These are phyloP conservation scores for Sciurus carolinensis DNA, from an alignment of 2,797 vertebrate genomes.

Conservation along the genomic window DNA sequence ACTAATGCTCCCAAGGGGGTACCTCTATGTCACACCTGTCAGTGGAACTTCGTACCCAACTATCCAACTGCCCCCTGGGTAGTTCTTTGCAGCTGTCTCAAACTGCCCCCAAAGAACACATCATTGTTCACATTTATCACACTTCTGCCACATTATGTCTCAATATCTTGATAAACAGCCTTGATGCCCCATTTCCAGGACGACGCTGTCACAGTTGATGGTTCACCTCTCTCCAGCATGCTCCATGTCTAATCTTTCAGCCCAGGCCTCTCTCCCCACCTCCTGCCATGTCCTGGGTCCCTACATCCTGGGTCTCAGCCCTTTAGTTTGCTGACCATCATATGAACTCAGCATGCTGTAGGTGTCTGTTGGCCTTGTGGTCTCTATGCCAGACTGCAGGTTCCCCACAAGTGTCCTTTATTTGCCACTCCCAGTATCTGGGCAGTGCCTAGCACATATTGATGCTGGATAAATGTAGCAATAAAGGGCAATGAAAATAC, in stretches of 20 bases:
- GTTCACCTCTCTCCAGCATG: accelerated
- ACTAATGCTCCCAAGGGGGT: neutral
- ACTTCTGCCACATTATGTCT: neutral
- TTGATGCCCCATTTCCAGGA: neutral
- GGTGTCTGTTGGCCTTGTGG: neutral
- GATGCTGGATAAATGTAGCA: neutral
- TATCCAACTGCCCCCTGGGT: too few species aligned
- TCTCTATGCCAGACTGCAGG: neutral
- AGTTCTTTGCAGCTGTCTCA: neutral
- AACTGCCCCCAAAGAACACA: neutral
- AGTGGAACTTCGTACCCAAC: neutral
- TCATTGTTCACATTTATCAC: neutral
- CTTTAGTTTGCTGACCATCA: accelerated
- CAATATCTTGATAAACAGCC: neutral
- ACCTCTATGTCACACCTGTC: neutral
- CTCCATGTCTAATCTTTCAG: neutral
- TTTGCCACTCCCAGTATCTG: neutral
- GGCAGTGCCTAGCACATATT: neutral
- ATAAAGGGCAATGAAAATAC: neutral
- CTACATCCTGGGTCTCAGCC: neutral
- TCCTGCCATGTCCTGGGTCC: neutral
- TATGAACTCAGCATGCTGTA: neutral
- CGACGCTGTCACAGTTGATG: too few species aligned
- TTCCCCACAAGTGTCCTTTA: neutral
- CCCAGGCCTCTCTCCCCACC: neutral